phyloP scores from a whole-genome alignment of 2,113 vertebrate genomes.

The Perca flavescens region DNA sequence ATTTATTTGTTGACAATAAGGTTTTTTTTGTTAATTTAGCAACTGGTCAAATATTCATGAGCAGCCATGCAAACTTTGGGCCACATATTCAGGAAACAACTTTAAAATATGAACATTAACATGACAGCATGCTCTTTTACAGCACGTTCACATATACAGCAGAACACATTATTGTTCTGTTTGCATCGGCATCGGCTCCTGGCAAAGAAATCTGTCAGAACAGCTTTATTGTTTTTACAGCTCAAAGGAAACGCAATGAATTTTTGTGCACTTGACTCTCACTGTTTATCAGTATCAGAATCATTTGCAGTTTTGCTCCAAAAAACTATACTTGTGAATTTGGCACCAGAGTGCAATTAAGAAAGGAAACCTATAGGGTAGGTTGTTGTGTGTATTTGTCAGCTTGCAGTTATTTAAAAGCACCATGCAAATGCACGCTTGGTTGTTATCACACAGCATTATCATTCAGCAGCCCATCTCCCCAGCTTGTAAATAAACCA shows the following conservation, averaged over 20 bases:
- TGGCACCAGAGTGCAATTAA: conserved; percentile 1
- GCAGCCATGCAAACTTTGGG: conserved; percentile 20
- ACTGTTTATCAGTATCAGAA: conserved; percentile 49
- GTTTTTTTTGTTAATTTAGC: conserved; percentile 28
- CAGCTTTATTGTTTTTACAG: conserved; percentile 53
- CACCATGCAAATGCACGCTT: not conserved
- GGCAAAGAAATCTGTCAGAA: conserved; percentile 56
- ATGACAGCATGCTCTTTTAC: conserved; percentile 21
- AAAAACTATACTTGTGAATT: conserved; percentile 5
- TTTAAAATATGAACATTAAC: conserved; percentile 38
- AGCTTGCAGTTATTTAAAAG: not conserved
- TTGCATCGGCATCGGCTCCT: conserved; percentile 43
- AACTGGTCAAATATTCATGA: conserved; percentile 47
- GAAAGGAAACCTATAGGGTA: not conserved
- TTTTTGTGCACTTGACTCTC: conserved; percentile 53
- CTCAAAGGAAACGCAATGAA: conserved; percentile 59
- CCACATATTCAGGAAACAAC: not conserved
- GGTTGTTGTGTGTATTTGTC: not conserved
- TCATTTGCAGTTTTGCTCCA: conserved; percentile 17
- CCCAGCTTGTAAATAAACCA: not conserved
- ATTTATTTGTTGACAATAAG: not conserved
- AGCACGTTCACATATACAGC: conserved; percentile 23
- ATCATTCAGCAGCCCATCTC: not conserved
- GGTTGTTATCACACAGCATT: not conserved
- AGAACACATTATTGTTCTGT: conserved; percentile 48